Conservation (phyloP, 2,113 vertebrate species). For the Sphaerodactylus townsendi region DNA sequence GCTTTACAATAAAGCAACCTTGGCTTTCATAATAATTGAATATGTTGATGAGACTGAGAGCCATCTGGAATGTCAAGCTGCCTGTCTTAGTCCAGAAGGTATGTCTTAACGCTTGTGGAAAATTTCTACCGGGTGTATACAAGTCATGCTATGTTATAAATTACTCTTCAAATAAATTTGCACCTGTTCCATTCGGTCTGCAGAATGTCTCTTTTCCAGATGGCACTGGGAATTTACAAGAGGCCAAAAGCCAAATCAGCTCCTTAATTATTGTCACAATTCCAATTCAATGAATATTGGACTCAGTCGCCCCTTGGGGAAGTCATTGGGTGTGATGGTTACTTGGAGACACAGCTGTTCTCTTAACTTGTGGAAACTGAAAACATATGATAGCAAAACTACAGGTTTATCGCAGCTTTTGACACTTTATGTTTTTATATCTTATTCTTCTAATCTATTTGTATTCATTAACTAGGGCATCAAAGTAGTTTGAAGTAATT, state of each 20-base stretch:
- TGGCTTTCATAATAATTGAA: conserved; percentile 20
- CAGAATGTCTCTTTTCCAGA: conserved; percentile 59
- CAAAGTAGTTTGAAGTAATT: not conserved
- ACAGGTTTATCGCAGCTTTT: not conserved
- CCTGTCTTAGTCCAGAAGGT: conserved; percentile 28
- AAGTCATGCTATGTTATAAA: conserved; percentile 50
- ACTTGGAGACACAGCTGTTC: conserved; percentile 19
- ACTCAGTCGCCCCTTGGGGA: not conserved
- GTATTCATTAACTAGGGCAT: not conserved
- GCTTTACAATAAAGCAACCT: conserved; percentile 19
- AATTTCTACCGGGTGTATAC: conserved; percentile 24
- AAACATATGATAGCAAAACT: not conserved
- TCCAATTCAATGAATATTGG: not conserved
- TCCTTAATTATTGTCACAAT: conserved; percentile 10
- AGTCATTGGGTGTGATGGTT: not conserved
- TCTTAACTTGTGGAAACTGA: conserved; percentile 2
- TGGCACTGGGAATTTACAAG: conserved; percentile 14
- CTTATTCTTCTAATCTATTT: not conserved
- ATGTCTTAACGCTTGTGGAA: conserved; percentile 24
- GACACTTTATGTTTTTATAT: not conserved
- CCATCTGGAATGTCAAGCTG: conserved; percentile 31
- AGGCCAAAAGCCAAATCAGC: conserved; percentile 26
- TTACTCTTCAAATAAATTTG: conserved; percentile 30
- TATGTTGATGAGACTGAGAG: conserved; percentile 32
- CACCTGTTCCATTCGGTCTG: conserved; percentile 59